phyloP scores from a whole-genome alignment of 2,797 vertebrate genomes.

The Spea hammondii region DNA sequence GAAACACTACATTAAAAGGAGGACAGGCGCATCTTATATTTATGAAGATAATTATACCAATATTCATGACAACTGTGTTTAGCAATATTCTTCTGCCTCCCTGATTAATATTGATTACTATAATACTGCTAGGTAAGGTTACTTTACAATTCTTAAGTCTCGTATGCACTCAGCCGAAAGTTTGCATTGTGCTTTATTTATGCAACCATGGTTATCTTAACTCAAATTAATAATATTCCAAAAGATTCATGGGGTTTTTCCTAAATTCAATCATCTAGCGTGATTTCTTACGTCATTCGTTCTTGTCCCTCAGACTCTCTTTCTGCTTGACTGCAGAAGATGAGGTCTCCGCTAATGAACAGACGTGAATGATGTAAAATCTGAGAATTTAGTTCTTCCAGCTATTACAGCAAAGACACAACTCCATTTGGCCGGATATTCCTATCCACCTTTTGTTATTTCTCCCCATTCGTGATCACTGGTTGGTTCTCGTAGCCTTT shows the following conservation, averaged over 20 bases:
- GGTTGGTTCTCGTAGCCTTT: too few relatives aligned
- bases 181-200: neutral
- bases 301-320: too few relatives aligned
- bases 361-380: too few relatives aligned
- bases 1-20: slow-evolving; percentile 48
- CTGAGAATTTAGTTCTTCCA: too few relatives aligned
- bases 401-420: too few relatives aligned
- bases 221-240: neutral
- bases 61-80: slow-evolving; percentile 5
- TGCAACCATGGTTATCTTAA: neutral
- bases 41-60: neutral
- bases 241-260: neutral
- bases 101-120: neutral
- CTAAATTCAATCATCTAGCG: neutral
- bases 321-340: too few relatives aligned
- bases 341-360: too few relatives aligned
- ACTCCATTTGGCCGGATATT: too few relatives aligned
- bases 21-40: neutral
- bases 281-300: neutral
- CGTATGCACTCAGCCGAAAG: neutral
- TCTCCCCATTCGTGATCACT: too few relatives aligned
- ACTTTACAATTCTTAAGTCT: neutral
- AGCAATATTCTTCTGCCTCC: slow-evolving; percentile 3
- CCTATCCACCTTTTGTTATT: too few relatives aligned
- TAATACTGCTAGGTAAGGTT: neutral